Percentiles rank a stretch among this genome's conserved stretches.
Conservation (phyloP, 1,140 invertebrate species). For the Drosophila hydei region DNA sequence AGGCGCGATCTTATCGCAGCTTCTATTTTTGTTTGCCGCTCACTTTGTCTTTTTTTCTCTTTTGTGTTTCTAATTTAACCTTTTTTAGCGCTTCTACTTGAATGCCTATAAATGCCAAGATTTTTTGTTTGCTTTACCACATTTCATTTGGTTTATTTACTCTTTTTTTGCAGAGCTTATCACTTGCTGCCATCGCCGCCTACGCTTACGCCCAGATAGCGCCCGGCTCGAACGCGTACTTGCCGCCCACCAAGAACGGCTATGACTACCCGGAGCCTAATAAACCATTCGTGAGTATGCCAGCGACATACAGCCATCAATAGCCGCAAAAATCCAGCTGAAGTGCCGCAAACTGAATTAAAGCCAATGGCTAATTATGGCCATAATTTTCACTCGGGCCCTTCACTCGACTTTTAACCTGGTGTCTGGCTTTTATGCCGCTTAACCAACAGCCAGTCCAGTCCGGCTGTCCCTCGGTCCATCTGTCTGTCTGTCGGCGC, state of each 20-base stretch:
- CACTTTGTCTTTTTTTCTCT: slow-evolving; percentile 48
- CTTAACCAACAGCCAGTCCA: slow-evolving; percentile 14
- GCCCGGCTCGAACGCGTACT: slow-evolving; percentile 86
- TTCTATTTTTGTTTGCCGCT: slow-evolving; percentile 75
- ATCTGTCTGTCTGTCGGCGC: slow-evolving; percentile 17
- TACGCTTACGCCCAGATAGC: slow-evolving; percentile 77
- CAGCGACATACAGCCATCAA: not conserved
- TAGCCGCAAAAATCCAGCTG: slow-evolving; percentile 8
- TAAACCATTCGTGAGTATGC: slow-evolving; percentile 72
- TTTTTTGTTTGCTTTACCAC: slow-evolving; percentile 11
- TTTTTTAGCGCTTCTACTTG: slow-evolving; percentile 44
- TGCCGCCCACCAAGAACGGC: slow-evolving; percentile 85
- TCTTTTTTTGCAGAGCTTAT: slow-evolving; percentile 69
- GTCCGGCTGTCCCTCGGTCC: not conserved
- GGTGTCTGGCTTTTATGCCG: slow-evolving; percentile 19
- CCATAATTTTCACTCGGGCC: slow-evolving; percentile 54
- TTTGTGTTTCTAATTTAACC: slow-evolving; percentile 56
- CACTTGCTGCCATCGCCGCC: slow-evolving; percentile 72
- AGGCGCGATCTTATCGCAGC: slow-evolving; percentile 66
- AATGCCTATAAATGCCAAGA: slow-evolving; percentile 30
- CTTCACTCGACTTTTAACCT: slow-evolving; percentile 40
- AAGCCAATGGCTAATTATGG: slow-evolving; percentile 65
- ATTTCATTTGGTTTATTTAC: slow-evolving; percentile 17
- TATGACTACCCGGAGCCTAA: slow-evolving; percentile 81
- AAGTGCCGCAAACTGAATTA: slow-evolving; percentile 59